Conservation (phyloP, 2,797 vertebrate genomes). For the Lateolabrax maculatus region DNA sequence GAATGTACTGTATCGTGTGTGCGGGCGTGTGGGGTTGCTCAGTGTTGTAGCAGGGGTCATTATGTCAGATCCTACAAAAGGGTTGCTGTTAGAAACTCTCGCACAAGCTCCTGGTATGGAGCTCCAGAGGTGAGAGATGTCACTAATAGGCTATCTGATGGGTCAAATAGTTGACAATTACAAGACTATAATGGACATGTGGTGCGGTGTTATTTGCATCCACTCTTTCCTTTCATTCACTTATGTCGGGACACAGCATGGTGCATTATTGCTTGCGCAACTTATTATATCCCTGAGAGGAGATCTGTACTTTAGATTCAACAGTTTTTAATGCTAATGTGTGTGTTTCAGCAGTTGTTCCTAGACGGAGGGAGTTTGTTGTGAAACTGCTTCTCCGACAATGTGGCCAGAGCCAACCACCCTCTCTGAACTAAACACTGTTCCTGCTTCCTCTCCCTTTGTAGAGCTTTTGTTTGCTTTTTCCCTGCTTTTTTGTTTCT, state of each 20-base stretch:
- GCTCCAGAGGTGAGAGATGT: constrained; percentile 20
- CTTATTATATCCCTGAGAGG: background rate
- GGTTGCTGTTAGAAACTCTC: constrained; percentile 34
- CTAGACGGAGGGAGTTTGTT: constrained; percentile 56
- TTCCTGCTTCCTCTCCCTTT: constrained; percentile 60
- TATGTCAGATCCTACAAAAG: constrained; percentile 57
- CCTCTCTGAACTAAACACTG: constrained; percentile 63
- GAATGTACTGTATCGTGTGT: background rate
- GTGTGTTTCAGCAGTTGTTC: constrained; percentile 56
- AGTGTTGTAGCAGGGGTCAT: constrained; percentile 41
- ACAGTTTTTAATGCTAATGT: constrained; percentile 39
- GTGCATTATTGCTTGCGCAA: background rate
- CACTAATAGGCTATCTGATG: background rate
- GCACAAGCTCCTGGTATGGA: constrained; percentile 3
- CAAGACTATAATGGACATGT: background rate
- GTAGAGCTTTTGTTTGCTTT: constrained; percentile 68
- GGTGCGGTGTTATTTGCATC: background rate
- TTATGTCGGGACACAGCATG: background rate
- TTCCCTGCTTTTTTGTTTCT: constrained; percentile 48
- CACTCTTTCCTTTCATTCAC: background rate
- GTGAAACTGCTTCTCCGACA: constrained; percentile 55
- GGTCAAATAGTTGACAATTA: constrained; percentile 22
- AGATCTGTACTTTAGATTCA: constrained; percentile 14
- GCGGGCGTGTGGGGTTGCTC: constrained; percentile 9
- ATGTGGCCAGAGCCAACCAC: constrained; percentile 54